Evolutionary conservation across 2,888 invertebrate genomes (phyloP).

Genomic region (Brachypalpus laphriformis): DNA sequence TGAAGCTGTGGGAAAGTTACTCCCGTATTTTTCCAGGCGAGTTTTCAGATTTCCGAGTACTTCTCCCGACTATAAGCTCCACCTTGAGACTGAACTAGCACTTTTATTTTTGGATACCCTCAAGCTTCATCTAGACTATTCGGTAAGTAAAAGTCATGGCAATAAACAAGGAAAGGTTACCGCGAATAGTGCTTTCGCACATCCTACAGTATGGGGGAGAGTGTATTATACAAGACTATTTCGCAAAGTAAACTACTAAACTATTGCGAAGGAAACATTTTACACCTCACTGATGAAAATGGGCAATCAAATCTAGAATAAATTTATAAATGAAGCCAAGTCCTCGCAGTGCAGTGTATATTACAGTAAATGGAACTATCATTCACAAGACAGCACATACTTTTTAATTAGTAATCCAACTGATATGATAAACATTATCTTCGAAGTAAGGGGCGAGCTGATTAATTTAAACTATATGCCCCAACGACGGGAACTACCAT

Average conservation of each 20-base stretch:
- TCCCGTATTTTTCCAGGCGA: not conserved
- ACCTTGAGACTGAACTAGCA: not conserved
- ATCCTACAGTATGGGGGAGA: not conserved
- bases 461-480: not conserved
- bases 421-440: not conserved
- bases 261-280: not conserved
- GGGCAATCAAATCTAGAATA: not conserved
- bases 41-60: no score
- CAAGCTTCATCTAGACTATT: not conserved
- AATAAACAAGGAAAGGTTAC: not conserved
- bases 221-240: not conserved
- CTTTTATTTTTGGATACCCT: not conserved
- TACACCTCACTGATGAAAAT: not conserved
- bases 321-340: not conserved
- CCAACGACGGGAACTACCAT: no score
- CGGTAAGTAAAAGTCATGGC: not conserved
- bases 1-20: not conserved
- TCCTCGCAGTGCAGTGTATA: not conserved
- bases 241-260: not conserved
- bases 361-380: not conserved
- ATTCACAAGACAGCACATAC: not conserved
- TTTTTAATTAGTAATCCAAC: not conserved
- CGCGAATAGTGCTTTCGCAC: no score
- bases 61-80: not conserved
- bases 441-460: no score